Base-by-base conservation (phyloP, 35 echinoderm and acorn worm genomes). In the Heliocidaris tuberculata region DNA sequence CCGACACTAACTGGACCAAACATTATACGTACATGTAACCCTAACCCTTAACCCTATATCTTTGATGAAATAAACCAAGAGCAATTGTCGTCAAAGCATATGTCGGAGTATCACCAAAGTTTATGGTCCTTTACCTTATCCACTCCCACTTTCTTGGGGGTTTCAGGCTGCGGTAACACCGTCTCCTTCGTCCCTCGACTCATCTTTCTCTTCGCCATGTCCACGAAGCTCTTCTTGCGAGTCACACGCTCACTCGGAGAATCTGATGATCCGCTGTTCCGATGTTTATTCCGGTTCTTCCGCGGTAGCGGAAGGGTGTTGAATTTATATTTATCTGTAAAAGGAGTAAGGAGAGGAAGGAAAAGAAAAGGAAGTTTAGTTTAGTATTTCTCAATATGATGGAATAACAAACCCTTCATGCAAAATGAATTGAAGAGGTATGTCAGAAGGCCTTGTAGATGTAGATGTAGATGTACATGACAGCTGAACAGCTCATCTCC, bases 151-250 rank as follows among this genome's bases (percentile, higher is more conserved):
- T 96, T 94, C 49, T 92, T 85, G 71, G 95, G 27, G 12, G 61
- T 93, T 52, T 96, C 71, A 32, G 86, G 52, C 19, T 50, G 32
- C 48, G 50, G 48, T 7, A 70, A 70, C 13, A 48, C 85, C 27
- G 92, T 86, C 21, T 96, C 95, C 95, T 93, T 94, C 11, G 50
- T 50, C 12, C 92, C 93, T 6, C 95, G 95, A 59, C 93, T 96
- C 4, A 96, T 86, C 88, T 96, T 96, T 50, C 95, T 86, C 9
- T 93, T 94, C n/a, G 95, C 94, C 95, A 96, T 96, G 56, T 96
- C 95, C 17, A 96, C 93, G 49, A 94, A 94, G 59, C 95, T 96
- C 93, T 94, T 96, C 85, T 94, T 96, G 17, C 85, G 94, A 48
- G 91, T 93, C 91, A 93, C 91, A 59, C 91, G 91, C 91, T 93